phyloP scores from a whole-genome alignment of 2,113 vertebrate species.

The Willisornis vidua region DNA sequence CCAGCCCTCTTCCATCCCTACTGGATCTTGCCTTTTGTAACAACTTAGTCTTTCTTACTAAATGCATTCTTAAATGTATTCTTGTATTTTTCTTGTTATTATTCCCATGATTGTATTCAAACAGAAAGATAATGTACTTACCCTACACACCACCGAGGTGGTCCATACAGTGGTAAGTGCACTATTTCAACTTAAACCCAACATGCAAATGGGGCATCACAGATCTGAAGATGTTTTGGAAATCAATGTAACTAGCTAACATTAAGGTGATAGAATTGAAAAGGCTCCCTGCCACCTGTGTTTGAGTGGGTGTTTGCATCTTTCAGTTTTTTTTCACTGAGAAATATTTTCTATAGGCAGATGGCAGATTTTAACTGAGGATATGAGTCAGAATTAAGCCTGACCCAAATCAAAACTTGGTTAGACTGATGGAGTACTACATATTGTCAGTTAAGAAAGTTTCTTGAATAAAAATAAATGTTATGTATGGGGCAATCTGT shows the following conservation, averaged over 20 bases:
- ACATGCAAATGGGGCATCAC: accelerated
- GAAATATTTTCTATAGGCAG: neutral
- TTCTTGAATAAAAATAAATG: constrained; percentile 1
- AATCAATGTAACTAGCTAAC: neutral
- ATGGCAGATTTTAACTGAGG: neutral
- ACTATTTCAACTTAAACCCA: neutral
- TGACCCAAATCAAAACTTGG: neutral
- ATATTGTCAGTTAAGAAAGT: neutral
- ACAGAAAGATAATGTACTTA: neutral
- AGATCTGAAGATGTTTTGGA: neutral
- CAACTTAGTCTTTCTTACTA: neutral
- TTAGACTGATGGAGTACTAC: neutral
- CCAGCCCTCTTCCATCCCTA: neutral
- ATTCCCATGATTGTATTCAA: neutral
- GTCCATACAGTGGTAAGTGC: neutral
- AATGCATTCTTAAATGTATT: neutral
- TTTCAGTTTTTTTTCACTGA: neutral
- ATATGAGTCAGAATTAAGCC: neutral
- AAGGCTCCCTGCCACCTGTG: neutral
- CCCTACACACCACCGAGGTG: accelerated
- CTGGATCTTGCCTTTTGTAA: neutral
- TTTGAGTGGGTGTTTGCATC: neutral
- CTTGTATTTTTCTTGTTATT: neutral
- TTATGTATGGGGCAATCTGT: neutral
- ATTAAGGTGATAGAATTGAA: neutral